Evolutionary conservation across 2,113 vertebrate genomes (phyloP).

Genomic region (Hydrolagus affinis): DNA sequence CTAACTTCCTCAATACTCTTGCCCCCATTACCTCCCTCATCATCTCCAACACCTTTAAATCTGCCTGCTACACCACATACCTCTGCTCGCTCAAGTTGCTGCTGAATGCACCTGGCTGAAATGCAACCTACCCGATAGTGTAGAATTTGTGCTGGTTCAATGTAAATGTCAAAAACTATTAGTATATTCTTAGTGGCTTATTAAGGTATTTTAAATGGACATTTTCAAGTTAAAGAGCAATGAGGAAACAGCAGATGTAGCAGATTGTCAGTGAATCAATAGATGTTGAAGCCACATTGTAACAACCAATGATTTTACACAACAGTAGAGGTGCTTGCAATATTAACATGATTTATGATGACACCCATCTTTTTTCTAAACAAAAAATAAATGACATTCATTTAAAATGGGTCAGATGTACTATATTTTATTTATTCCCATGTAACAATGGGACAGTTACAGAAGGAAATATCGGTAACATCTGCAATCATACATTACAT

Average conservation of each 20-base stretch:
- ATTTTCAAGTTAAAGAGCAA: background rate
- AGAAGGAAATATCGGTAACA: constrained; percentile 81
- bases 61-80: too few relatives aligned
- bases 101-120: too few relatives aligned
- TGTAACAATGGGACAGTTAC: constrained; percentile 85
- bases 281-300: background rate
- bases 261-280: background rate
- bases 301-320: background rate
- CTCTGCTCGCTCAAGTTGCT: too few relatives aligned
- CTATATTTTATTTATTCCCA: constrained; percentile 73
- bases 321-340: background rate
- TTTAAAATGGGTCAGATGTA: constrained; percentile 4
- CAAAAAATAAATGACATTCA: constrained; percentile 20
- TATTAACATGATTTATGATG: background rate
- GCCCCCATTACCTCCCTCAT: too few relatives aligned
- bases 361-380: background rate
- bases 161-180: too few relatives aligned
- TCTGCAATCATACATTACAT: constrained; percentile 88
- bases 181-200: too few relatives aligned
- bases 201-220: background rate
- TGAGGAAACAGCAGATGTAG: background rate
- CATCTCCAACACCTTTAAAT: too few relatives aligned
- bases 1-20: too few relatives aligned
- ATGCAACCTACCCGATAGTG: too few relatives aligned
- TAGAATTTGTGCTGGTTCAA: too few relatives aligned